Percentiles rank a stretch among this genome's conserved stretches.
Evolutionary conservation across 92 coral and sea anemone species (phyloP).

Genomic region (Hydrozoanthus gracilis): DNA sequence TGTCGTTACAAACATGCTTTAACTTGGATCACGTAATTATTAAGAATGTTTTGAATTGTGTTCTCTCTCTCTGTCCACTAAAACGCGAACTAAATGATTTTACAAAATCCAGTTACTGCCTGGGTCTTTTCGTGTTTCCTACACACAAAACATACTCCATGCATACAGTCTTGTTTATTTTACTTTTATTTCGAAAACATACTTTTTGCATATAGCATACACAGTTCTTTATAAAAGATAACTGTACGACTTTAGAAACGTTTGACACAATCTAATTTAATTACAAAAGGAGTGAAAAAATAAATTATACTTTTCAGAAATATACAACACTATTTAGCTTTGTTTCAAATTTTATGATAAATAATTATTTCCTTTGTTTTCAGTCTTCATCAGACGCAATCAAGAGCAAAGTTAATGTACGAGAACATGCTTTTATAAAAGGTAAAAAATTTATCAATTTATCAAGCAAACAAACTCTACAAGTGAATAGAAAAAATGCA

Average conservation of each 20-base stretch:
- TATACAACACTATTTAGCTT: slow-evolving; percentile 52
- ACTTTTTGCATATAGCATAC: slow-evolving; percentile 42
- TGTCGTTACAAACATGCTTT: too few species aligned
- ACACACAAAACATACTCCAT: background rate
- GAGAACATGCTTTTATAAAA: background rate
- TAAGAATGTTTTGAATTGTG: too few species aligned
- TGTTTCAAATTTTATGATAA: slow-evolving; percentile 46
- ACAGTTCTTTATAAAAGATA: slow-evolving; percentile 88
- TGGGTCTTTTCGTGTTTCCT: too few species aligned
- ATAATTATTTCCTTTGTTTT: slow-evolving; percentile 30
- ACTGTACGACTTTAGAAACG: slow-evolving; percentile 59
- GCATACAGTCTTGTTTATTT: background rate
- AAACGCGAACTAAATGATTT: too few species aligned
- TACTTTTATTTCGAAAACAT: slow-evolving; percentile 26
- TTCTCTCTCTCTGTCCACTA: too few species aligned
- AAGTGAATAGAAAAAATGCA: background rate
- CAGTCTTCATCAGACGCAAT: background rate
- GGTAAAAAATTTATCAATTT: background rate
- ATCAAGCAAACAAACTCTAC: background rate
- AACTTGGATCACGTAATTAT: too few species aligned
- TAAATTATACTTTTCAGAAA: slow-evolving; percentile 60
- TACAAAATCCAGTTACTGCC: too few species aligned
- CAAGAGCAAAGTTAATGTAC: slow-evolving; percentile 38
- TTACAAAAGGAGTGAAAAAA: slow-evolving; percentile 64
- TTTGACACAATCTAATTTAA: slow-evolving; percentile 33